These are phyloP conservation scores for cat (Felis catus) DNA, from an alignment of 2,113 vertebrate genomes.

Conservation along the genomic window DNA sequence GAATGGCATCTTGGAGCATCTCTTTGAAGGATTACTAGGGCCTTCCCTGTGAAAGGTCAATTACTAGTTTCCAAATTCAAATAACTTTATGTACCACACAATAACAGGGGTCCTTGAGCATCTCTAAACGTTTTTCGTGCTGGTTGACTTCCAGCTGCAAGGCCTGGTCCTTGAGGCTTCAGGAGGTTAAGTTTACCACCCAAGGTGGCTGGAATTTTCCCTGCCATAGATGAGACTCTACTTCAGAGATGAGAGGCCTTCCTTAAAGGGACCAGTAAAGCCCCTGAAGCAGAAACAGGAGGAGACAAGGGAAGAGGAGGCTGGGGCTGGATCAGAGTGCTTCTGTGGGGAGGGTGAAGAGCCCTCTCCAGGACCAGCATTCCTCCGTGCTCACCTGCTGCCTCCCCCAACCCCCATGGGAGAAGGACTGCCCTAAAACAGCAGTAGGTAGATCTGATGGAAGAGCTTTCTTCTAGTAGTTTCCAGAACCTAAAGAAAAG, in stretches of 20 bases:
- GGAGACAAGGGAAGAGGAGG: not conserved
- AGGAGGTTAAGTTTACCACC: not conserved
- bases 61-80: not conserved
- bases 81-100: not conserved
- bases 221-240: not conserved
- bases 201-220: not conserved
- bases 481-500: not conserved
- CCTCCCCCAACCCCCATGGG: not conserved
- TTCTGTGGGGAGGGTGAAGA: rapidly evolving
- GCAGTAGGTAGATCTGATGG: not conserved
- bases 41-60: not conserved
- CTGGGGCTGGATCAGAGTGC: not conserved
- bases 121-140: not conserved
- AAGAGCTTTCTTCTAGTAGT: not conserved
- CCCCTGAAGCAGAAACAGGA: not conserved
- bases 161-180: not conserved
- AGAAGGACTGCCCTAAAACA: not conserved
- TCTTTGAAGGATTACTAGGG: not conserved
- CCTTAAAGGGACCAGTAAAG: not conserved
- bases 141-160: not conserved
- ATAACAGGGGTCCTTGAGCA: not conserved
- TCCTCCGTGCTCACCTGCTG: rapidly evolving
- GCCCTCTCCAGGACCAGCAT: not conserved
- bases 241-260: not conserved
- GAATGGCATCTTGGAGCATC: not conserved